A percentile compares a stretch with the other conserved stretches of the same genome.
Conservation (phyloP, 2,888 invertebrate genomes). For the Hirtodrosophila histrioides region DNA sequence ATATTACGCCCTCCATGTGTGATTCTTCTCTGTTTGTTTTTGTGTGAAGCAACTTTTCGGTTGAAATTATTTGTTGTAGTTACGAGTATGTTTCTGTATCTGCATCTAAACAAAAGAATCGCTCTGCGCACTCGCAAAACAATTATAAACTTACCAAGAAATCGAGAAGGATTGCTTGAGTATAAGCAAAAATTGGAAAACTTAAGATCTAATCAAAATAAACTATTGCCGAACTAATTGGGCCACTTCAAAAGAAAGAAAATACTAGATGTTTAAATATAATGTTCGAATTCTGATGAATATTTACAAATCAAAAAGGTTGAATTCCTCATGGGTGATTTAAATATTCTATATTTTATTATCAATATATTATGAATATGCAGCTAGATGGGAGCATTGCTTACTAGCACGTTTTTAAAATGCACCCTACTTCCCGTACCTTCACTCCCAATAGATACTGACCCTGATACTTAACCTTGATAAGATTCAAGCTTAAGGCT, state of each 20-base stretch:
- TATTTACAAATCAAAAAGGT: no score
- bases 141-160: constrained; percentile 36
- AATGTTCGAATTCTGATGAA: no score
- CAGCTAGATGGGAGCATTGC: neutral
- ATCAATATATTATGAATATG: no score
- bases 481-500: neutral
- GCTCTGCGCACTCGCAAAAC: neutral
- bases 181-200: neutral
- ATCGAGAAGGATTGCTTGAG: neutral
- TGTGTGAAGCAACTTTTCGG: constrained; percentile 50
- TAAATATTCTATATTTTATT: no score
- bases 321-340: no score
- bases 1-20: constrained; percentile 53
- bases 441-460: neutral
- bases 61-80: constrained; percentile 60
- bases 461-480: neutral
- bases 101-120: neutral
- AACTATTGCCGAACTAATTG: constrained; percentile 16
- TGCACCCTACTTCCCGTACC: neutral
- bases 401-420: no score
- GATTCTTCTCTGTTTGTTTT: constrained; percentile 68
- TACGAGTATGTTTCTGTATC: constrained; percentile 24
- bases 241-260: constrained; percentile 6
- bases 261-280: constrained; percentile 3
- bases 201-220: constrained; percentile 17